Base-by-base conservation (phyloP, 2,797 vertebrate species). In the Linurgus olivaceus region DNA sequence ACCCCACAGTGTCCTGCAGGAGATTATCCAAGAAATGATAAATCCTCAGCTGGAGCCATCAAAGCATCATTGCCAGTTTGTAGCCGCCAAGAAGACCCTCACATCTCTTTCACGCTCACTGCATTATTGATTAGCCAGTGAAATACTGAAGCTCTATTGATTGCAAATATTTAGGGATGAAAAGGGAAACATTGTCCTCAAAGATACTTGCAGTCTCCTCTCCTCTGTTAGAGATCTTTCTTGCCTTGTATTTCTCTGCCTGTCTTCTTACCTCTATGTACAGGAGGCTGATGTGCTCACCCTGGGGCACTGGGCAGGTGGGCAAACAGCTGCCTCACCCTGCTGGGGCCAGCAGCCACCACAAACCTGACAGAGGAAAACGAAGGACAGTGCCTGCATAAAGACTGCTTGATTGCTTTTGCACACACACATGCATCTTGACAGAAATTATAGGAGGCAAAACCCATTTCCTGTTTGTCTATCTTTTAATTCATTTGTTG, bases 151-250 rank as follows among this genome's bases (percentile, higher is more conserved):
- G 62, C 77, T 61, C 25, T 91, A 93, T 90, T 90, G 94, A 96
- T 88, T 86, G 82, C 87, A 96, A 94, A 96, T 96, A 95, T 97
- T 97, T 96, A 96, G 87, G 89, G 79, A 88, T 54, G 83, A 88
- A 94, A 96, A 93, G 73, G 74, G 63, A 91, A 94, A 90, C 38
- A 51, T 37, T 66, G 89, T 74, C 55, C 70, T 94, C n/a, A 6
- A 88, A 90, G 62, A 67, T 73, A 71, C 90, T 81, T 86, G 76
- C 66, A 63, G 58, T 38, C n/a, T 40, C 73, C 66, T 62, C 51
- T 71, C 67, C 47, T 73, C 68, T 72, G 25, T 71, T 37, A 82
- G 33, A 78, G 33, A 52, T 35, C 61, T 83, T 85, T 76, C 62
- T 86, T 73, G 17, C 52, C 54, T 29, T 66, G n/a, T 31, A 35